These are phyloP conservation scores for Calidris pugnax DNA, from an alignment of 2,113 vertebrate genomes.

Conservation along the genomic window DNA sequence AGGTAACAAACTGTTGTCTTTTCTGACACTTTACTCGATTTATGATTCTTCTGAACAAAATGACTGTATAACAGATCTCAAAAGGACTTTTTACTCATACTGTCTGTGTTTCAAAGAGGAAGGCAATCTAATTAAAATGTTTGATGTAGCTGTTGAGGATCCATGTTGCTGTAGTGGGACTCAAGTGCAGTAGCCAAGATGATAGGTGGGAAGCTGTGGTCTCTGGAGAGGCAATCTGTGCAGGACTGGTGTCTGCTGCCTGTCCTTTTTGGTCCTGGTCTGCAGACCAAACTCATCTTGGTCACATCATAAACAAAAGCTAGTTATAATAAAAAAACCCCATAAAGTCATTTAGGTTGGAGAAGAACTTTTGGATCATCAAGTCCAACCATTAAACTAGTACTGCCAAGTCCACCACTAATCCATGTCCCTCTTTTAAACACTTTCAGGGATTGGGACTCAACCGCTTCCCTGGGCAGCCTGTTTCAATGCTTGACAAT, in stretches of 20 bases:
- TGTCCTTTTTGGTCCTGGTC: background rate
- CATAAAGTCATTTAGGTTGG: background rate
- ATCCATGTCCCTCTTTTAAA: background rate
- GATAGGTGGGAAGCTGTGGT: background rate
- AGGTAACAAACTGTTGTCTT: background rate
- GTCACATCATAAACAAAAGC: background rate
- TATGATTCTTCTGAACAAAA: background rate
- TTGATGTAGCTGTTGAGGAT: background rate
- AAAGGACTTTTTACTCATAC: background rate
- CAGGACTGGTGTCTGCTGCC: background rate
- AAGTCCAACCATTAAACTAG: background rate
- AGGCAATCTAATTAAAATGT: background rate
- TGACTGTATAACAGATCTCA: background rate
- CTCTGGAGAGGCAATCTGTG: background rate
- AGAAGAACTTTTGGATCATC: background rate
- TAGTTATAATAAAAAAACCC: background rate
- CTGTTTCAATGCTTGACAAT: background rate
- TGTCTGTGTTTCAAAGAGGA: background rate
- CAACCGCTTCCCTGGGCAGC: background rate
- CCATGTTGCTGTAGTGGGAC: background rate
- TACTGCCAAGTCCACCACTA: background rate
- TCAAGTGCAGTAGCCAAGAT: fast-evolving
- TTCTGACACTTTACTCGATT: background rate
- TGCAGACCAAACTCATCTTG: background rate
- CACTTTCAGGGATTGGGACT: background rate